Base-by-base conservation (phyloP, 2,888 invertebrate genomes). In the Callosobruchus maculatus region DNA sequence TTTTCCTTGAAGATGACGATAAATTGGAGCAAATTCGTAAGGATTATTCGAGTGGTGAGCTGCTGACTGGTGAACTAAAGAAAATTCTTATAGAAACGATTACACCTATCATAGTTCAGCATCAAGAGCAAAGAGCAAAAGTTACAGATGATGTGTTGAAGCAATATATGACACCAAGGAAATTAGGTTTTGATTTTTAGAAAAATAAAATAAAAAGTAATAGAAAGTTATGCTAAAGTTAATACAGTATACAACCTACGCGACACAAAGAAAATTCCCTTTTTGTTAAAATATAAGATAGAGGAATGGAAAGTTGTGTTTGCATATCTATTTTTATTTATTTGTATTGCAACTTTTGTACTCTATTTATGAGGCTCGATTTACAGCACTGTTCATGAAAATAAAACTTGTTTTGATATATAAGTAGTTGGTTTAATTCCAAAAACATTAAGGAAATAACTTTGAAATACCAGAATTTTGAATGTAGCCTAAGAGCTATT, bases 41-140 rank as follows among this genome's bases (percentile, higher is more conserved):
- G 90, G 92, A 92, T 76, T 98, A 98, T 84, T 91, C 94, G 71
- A 93, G 92, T 78, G 99, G 99, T 0, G 92, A 93, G 83, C 88
- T 99, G 88, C 87, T 99, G 66, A 98, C 98, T 0, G 99, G 99
- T 0, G 95, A 98, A 86, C 89, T 99, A 74, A 99, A 99, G 87
- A 96, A 96, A 84, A 89, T 96, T 79, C 91, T 98, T 4, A 96
- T 98, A 80, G 93, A 94, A 68, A 88, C 92, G 66, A 83, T 96
- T 22, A 93, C 94, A 66, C 94, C 95, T 0, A 89, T 97, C 76
- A 90, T 99, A 0, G 89, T 90, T 30, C 90, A 91, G 70, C 97
- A 98, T 88, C 97, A 98, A 89, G 91, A 92, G 82, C 89, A 92
- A 67, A 89, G 97, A 75, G 91, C 93, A 70, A 87, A 90, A 77